Conservation (phyloP, 2,888 invertebrate species). For the Drosophila algonquin region DNA sequence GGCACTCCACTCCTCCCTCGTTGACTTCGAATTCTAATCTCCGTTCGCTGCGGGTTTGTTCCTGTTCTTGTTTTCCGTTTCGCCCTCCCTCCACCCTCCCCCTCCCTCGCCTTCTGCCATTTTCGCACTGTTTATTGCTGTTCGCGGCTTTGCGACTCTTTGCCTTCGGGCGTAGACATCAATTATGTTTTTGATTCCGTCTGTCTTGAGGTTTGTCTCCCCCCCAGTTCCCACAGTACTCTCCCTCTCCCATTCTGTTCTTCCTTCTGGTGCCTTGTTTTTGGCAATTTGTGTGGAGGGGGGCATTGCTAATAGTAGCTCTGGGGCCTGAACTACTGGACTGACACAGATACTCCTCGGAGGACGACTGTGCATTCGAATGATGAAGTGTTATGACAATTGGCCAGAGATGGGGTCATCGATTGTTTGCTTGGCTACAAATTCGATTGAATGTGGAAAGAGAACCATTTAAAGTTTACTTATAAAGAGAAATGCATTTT, state of each 20-base stretch:
- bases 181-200: conserved; percentile 71
- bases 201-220: conserved; percentile 56
- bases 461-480: neutral
- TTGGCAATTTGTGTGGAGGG: neutral
- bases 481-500: neutral
- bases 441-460: neutral
- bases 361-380: neutral
- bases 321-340: neutral
- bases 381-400: conserved; percentile 15
- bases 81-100: conserved; percentile 1
- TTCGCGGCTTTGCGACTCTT: conserved; percentile 63
- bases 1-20: neutral
- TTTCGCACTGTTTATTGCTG: conserved; percentile 61
- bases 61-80: conserved; percentile 37
- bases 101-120: neutral
- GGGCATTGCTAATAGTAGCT: neutral
- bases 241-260: conserved; percentile 11
- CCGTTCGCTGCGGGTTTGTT: conserved; percentile 55
- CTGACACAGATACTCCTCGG: neutral
- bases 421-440: neutral
- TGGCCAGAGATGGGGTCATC: conserved; percentile 4
- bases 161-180: conserved; percentile 57
- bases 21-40: conserved; percentile 69
- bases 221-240: neutral
- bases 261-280: conserved; percentile 8